Conservation (phyloP, 2,888 invertebrate species). For the Deroplatys truncata region DNA sequence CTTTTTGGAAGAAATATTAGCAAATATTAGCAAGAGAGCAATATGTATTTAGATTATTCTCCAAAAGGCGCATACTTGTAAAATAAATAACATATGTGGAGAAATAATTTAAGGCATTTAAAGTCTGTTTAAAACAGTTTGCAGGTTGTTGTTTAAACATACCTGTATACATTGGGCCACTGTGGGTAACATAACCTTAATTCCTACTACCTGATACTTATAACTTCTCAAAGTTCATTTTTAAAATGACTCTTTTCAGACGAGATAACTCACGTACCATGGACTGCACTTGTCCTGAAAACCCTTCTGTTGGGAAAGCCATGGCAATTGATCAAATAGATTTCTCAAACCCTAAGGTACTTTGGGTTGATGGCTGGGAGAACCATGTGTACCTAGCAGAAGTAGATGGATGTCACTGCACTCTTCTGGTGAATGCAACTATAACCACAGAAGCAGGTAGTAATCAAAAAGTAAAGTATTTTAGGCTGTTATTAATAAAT, state of each 20-base stretch:
- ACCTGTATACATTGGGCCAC: no score
- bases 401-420: constrained; percentile 63
- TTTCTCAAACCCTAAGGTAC: constrained; percentile 51
- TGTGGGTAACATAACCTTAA: no score
- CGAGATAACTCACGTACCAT: background rate
- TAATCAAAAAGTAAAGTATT: no score
- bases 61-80: no score
- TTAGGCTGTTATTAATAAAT: background rate
- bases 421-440: constrained; percentile 53
- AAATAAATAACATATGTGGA: no score
- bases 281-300: constrained; percentile 62
- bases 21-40: no score
- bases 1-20: no score
- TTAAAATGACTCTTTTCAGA: background rate
- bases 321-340: constrained; percentile 67
- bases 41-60: no score
- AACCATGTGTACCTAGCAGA: constrained; percentile 61
- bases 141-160: no score
- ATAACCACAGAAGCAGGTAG: constrained; percentile 25
- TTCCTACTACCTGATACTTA: no score
- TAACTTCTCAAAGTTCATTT: background rate
- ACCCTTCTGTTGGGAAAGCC: constrained; percentile 57
- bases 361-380: constrained; percentile 61
- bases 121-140: no score
- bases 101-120: no score